A percentile compares a stretch with the other conserved stretches of the same genome.
These are phyloP conservation scores for Sarcophaga subvicina DNA, from an alignment of 2,888 invertebrate genomes.

Conservation along the genomic window DNA sequence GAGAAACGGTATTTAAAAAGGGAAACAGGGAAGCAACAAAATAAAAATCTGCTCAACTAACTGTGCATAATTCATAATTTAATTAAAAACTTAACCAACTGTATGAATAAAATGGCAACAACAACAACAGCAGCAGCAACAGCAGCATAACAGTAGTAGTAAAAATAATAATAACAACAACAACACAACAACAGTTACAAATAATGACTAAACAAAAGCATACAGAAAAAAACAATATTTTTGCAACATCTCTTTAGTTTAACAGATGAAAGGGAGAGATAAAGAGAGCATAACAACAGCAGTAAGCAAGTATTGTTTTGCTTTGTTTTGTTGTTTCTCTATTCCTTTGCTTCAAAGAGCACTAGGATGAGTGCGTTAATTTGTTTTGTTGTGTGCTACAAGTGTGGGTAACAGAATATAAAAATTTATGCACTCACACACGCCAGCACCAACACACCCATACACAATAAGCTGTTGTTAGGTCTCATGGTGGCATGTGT, in stretches of 20 bases:
- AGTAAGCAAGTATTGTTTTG: not conserved
- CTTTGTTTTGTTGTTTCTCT: not conserved
- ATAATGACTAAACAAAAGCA: slow-evolving; percentile 26
- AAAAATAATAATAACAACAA: not conserved
- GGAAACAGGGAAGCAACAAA: slow-evolving; percentile 12
- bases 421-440: slow-evolving; percentile 18
- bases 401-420: slow-evolving; percentile 45
- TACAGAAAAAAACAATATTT: not conserved
- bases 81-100: slow-evolving; percentile 80
- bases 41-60: slow-evolving; percentile 79
- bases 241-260: not conserved
- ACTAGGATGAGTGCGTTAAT: slow-evolving; percentile 29
- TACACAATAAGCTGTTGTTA: not conserved
- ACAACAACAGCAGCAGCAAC: slow-evolving; percentile 24
- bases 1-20: not conserved
- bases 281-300: not conserved
- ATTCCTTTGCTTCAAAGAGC: not conserved
- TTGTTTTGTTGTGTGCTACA: slow-evolving; percentile 2
- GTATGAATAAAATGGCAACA: slow-evolving; percentile 74
- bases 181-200: slow-evolving; percentile 33
- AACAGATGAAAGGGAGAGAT: not conserved
- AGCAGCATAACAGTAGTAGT: not conserved
- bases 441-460: not conserved
- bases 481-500: not conserved
- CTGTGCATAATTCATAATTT: slow-evolving; percentile 81